phyloP scores from a whole-genome alignment of 2,888 invertebrate genomes.

The Pyrochroa serraticornis region DNA sequence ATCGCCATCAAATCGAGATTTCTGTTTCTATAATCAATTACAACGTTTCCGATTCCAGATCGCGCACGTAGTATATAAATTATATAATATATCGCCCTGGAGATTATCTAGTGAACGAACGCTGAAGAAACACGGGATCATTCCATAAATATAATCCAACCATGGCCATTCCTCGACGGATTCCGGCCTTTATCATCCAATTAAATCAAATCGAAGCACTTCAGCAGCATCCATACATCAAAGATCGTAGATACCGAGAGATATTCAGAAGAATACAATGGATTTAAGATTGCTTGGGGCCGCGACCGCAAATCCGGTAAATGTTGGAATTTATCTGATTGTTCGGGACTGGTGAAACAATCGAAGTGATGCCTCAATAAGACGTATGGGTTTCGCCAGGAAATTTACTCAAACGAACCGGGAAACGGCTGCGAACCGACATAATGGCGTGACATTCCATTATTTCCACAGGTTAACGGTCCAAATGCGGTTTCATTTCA shows the following conservation, averaged over 20 bases:
- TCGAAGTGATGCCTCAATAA: slow-evolving; percentile 24
- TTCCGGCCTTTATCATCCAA: slow-evolving; percentile 52
- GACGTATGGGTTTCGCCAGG: slow-evolving; percentile 19
- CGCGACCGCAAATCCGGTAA: slow-evolving; percentile 48
- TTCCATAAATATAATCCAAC: slow-evolving; percentile 37
- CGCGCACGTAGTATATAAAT: neutral
- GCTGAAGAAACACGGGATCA: slow-evolving; percentile 35
- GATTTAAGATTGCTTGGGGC: slow-evolving; percentile 39
- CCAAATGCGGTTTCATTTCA: neutral
- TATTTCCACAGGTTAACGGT: slow-evolving; percentile 4
- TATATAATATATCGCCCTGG: slow-evolving; percentile 6
- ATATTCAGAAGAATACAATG: slow-evolving; percentile 49
- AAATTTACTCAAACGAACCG: slow-evolving; percentile 6
- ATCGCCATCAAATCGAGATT: no score
- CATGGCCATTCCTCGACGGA: slow-evolving; percentile 36
- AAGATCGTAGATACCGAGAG: slow-evolving; percentile 46
- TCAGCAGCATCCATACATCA: slow-evolving; percentile 51
- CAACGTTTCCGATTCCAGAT: no score
- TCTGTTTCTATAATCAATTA: no score
- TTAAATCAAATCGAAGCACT: slow-evolving; percentile 54
- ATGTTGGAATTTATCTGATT: slow-evolving; percentile 45
- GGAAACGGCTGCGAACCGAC: neutral
- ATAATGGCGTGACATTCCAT: slow-evolving; percentile 3
- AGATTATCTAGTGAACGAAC: slow-evolving; percentile 15
- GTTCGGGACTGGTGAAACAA: slow-evolving; percentile 36